phyloP scores from a whole-genome alignment of 1,140 invertebrate genomes.

The Micrasema minimum region DNA sequence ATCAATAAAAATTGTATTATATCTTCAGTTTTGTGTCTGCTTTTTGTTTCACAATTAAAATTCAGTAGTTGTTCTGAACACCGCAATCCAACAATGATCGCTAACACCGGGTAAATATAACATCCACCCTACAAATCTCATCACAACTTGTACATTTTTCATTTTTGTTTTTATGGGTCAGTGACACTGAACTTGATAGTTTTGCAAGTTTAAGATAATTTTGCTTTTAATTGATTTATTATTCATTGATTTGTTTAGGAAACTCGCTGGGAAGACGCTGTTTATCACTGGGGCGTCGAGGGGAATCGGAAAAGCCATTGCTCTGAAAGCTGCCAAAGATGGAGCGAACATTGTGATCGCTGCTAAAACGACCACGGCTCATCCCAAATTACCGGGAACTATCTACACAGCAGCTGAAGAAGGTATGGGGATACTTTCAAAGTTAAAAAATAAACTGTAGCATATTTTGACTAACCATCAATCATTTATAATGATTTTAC shows the following conservation, averaged over 20 bases:
- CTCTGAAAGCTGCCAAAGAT: conserved; percentile 92
- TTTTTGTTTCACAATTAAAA: conserved; percentile 3
- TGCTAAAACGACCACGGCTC: conserved; percentile 94
- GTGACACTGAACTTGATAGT: conserved; percentile 20
- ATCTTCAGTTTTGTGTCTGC: neutral
- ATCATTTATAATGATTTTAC: too few relatives aligned
- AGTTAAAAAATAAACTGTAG: too few relatives aligned
- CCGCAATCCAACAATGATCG: conserved; percentile 28
- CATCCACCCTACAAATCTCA: too few relatives aligned
- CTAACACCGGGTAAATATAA: conserved; percentile 44
- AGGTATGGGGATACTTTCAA: conserved; percentile 77
- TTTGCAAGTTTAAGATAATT: conserved; percentile 6
- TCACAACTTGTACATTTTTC: neutral
- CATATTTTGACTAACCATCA: too few relatives aligned
- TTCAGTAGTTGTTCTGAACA: neutral
- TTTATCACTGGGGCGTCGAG: conserved; percentile 97
- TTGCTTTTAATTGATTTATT: neutral
- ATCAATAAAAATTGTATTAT: conserved; percentile 34
- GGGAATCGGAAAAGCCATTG: conserved; percentile 98
- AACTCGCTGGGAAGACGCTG: conserved; percentile 90
- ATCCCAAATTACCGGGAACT: conserved; percentile 98
- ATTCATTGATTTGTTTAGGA: conserved; percentile 72
- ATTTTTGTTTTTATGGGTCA: conserved; percentile 24
- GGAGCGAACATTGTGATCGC: conserved; percentile 95
- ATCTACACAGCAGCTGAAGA: conserved; percentile 97